Percentiles rank a stretch among this genome's conserved stretches.
These are phyloP conservation scores for Vanacampus margaritifer DNA, from an alignment of 2,113 vertebrate genomes.

Conservation along the genomic window DNA sequence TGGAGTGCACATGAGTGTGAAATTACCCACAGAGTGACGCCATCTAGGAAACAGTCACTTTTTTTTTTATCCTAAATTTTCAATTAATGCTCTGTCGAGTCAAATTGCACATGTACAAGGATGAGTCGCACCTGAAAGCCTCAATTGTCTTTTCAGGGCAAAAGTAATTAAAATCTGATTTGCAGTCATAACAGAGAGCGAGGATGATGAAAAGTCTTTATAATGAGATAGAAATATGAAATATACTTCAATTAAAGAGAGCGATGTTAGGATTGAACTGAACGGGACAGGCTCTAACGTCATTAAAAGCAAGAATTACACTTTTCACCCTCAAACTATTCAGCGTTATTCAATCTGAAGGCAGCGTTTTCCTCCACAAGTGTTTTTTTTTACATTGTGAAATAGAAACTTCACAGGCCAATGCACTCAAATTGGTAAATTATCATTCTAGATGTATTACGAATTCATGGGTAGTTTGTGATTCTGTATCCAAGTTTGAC, in stretches of 20 bases:
- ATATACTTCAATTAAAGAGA: conserved; percentile 6
- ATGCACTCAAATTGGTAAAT: neutral
- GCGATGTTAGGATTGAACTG: neutral
- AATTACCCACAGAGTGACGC: conserved; percentile 53
- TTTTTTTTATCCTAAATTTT: conserved; percentile 25
- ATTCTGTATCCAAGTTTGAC: neutral
- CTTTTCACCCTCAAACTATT: conserved; percentile 2
- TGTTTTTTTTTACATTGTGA: neutral
- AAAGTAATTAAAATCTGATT: conserved; percentile 49
- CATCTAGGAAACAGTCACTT: conserved; percentile 49
- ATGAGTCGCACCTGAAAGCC: conserved; percentile 45
- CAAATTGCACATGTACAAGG: conserved; percentile 25
- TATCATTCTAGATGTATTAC: neutral
- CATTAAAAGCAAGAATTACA: conserved; percentile 1
- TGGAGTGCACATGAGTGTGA: conserved; percentile 49
- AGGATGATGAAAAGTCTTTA: conserved; percentile 1
- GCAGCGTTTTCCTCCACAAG: neutral
- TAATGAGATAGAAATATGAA: conserved; percentile 8
- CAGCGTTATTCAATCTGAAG: neutral
- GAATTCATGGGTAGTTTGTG: neutral
- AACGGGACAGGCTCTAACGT: neutral
- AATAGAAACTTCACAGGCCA: conserved; percentile 4
- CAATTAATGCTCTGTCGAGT: conserved; percentile 56
- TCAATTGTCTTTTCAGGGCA: conserved; percentile 23
- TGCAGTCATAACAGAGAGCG: conserved; percentile 33